phyloP scores from a whole-genome alignment of 2,797 vertebrate genomes.

The Argyrosomus regius region DNA sequence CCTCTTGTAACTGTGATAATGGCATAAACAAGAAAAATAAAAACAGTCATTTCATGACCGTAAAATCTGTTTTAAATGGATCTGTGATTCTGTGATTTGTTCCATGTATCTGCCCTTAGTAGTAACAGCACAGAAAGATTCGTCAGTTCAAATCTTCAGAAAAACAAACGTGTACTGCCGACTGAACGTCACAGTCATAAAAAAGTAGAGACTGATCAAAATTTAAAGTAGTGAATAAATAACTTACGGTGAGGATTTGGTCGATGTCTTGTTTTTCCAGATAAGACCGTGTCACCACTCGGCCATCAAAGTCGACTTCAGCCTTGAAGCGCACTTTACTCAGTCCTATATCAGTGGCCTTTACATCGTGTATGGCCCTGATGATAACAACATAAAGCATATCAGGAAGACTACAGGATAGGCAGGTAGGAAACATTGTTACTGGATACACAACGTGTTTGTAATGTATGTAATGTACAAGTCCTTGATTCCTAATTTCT shows the following conservation, averaged over 20 bases:
- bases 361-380: conserved; percentile 99
- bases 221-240: background rate
- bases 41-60: background rate
- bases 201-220: background rate
- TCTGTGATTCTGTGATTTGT: background rate
- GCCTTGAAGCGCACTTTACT: conserved; percentile 99
- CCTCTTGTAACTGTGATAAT: background rate
- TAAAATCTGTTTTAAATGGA: background rate
- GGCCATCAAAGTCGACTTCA: conserved; percentile 98
- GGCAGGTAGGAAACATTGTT: background rate
- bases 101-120: background rate
- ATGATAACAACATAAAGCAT: conserved; percentile 32
- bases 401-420: background rate
- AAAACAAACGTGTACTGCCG: background rate
- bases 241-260: conserved; percentile 92
- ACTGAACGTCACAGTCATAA: background rate
- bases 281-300: conserved; percentile 97
- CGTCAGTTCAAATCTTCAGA: background rate
- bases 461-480: background rate
- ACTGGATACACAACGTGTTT: background rate
- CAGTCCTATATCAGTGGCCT: conserved; percentile 97
- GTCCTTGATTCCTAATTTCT: too few species aligned
- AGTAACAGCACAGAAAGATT: background rate
- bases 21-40: background rate
- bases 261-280: conserved; percentile 99